Base-by-base conservation (phyloP, 2,888 invertebrate species). In the Camptogramma bilineatum region DNA sequence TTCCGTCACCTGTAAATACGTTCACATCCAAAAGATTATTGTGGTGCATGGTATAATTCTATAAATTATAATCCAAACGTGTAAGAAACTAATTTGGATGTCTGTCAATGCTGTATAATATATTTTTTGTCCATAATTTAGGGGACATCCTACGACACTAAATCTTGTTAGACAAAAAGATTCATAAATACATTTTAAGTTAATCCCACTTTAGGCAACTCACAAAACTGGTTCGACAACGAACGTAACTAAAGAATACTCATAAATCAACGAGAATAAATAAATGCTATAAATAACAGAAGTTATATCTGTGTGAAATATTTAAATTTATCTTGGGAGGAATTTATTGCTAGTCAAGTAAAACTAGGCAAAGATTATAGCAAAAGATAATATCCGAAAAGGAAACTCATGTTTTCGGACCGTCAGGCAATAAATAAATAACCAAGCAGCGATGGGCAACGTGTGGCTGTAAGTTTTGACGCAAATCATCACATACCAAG, bases 241-340 rank as follows among this genome's bases (percentile, higher is more conserved):
- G 65, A 55, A 66, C 65, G 64, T 58, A 66, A 68, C 66, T 67
- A 70, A 64, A 68, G 66, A 69, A 69, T 55, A 57, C 46, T 60
- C 66, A 64, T 73, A 71, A 70, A 73, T 73, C 68, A 71, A 57
- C 28, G 47, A 39, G 53, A 70, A 67, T 71, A 73, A 71, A 71
- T 68, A 68, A 67, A 61, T 59, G 61, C 55, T 56, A 71, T 73
- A 73, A 73, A 73, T 71, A 68, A 68, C 51, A 51, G 62, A 69
- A 66, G 59, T 64, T 56, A 68, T 70, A 60, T 69, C 52, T 57
- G 65, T 59, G 64, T 62, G 67, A 70, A 69, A 63, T 65, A 68
- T 69, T 68, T 64, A 60, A 68, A 68, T 64, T 50, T 68, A 68
- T 63, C 53, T 64, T 64, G 52, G 61, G 52, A 57, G 56, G 44